Percentiles rank a stretch among this genome's conserved stretches.
Evolutionary conservation across 2,797 vertebrate genomes (phyloP).

Genomic region (Peromyscus melanophrys): DNA sequence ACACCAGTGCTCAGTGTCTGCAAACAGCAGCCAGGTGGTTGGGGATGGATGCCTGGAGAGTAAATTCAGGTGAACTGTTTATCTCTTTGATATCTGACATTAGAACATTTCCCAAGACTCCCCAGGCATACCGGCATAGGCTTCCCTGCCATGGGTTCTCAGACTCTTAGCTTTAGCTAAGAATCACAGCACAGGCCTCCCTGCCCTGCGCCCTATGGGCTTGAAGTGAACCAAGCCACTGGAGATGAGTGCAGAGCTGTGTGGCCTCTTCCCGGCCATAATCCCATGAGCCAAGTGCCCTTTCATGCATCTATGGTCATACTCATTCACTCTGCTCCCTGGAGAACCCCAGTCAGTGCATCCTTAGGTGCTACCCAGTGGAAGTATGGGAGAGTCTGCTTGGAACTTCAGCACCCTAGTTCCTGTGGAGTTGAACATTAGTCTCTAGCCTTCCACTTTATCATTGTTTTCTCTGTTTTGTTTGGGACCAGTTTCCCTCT

Average conservation of each 20-base stretch:
- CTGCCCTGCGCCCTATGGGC: background rate
- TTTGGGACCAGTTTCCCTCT: background rate
- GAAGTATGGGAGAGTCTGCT: background rate
- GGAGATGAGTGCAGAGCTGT: background rate
- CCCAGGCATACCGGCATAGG: background rate
- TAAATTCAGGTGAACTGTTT: background rate
- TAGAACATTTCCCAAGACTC: background rate
- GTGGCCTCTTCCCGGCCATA: background rate
- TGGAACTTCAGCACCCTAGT: accelerated
- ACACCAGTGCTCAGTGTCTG: background rate
- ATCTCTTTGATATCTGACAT: background rate
- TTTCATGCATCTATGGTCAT: background rate
- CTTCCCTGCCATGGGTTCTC: background rate
- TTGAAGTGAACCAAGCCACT: too few relatives aligned
- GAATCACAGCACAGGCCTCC: background rate
- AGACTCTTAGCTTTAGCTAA: background rate
- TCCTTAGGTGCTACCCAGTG: background rate
- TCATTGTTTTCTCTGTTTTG: too few relatives aligned
- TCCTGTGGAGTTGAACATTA: too few relatives aligned
- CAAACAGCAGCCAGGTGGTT: background rate
- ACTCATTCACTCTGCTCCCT: background rate
- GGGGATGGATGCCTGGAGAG: background rate
- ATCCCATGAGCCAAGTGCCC: background rate
- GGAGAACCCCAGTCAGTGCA: background rate
- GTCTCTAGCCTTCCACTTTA: background rate